phyloP scores from a whole-genome alignment of 2,113 vertebrate species.

The Cyprinodon brontotheroides region DNA sequence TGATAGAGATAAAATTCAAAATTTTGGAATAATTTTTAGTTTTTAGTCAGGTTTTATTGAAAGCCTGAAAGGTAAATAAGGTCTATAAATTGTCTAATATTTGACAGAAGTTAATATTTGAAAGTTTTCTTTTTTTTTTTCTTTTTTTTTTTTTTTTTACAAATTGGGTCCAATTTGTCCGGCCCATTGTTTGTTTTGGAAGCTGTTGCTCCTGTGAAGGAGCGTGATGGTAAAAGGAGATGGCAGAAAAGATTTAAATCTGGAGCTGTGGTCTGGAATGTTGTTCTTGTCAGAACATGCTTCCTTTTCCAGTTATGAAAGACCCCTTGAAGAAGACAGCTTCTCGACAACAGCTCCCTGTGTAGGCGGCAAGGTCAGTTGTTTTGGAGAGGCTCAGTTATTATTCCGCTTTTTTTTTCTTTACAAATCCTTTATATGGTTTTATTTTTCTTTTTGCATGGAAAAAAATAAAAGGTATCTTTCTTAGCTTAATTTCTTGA shows the following conservation, averaged over 20 bases:
- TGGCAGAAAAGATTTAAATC: slow-evolving; percentile 65
- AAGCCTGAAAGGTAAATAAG: not conserved
- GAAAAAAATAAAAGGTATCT: not conserved
- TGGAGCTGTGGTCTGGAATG: slow-evolving; percentile 78
- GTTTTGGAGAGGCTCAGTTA: not conserved
- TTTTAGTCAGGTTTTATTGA: slow-evolving; percentile 9
- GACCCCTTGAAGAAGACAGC: slow-evolving; percentile 77
- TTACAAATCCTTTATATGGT: not conserved
- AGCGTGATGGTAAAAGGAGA: slow-evolving; percentile 57
- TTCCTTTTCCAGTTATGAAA: slow-evolving; percentile 76
- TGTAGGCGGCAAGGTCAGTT: not conserved
- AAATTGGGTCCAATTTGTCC: not conserved
- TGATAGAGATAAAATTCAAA: not conserved
- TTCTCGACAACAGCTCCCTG: slow-evolving; percentile 56
- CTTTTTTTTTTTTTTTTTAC: not conserved
- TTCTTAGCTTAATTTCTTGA: not conserved
- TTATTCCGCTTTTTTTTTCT: not conserved
- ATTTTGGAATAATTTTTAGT: not conserved
- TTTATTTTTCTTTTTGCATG: not conserved
- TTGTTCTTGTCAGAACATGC: slow-evolving; percentile 77
- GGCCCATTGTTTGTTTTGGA: slow-evolving; percentile 12
- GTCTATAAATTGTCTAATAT: not conserved
- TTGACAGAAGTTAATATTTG: slow-evolving; percentile 21
- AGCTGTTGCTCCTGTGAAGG: slow-evolving; percentile 25
- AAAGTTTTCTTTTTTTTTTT: too few species aligned